Evolutionary conservation across 1,140 invertebrate species (phyloP).

Genomic region (Plectrocnemia conspersa): DNA sequence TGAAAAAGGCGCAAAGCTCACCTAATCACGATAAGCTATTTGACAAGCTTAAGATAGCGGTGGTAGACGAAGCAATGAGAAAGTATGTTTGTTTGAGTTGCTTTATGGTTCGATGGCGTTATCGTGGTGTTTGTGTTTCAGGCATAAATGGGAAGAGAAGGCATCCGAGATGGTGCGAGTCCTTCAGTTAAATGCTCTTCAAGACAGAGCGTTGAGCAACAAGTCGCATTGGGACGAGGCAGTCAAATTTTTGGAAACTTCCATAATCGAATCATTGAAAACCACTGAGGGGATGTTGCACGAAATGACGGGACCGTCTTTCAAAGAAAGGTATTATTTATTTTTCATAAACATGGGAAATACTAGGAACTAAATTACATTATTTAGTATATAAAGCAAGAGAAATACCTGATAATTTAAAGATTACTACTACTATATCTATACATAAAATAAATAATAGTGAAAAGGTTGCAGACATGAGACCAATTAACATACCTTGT

Average conservation of each 20-base stretch:
- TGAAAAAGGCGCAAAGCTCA: constrained; percentile 66
- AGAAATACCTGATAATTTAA: too few species aligned
- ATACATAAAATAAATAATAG: too few species aligned
- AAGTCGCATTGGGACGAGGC: constrained; percentile 93
- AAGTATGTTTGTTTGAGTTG: constrained; percentile 27
- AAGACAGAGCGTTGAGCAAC: constrained; percentile 87
- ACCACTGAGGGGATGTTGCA: constrained; percentile 64
- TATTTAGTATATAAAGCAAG: too few species aligned
- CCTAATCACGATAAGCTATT: constrained; percentile 85
- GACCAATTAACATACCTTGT: too few species aligned
- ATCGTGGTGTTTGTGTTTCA: constrained; percentile 32
- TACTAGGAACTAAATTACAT: background rate
- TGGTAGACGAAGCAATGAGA: constrained; percentile 79
- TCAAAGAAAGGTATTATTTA: constrained; percentile 43
- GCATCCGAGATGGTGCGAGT: constrained; percentile 74
- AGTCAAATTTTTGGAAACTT: constrained; percentile 82
- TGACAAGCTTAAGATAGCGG: constrained; percentile 82
- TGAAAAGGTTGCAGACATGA: too few species aligned
- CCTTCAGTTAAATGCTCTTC: constrained; percentile 91
- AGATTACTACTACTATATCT: too few species aligned
- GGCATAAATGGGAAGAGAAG: constrained; percentile 90
- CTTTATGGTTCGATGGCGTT: constrained; percentile 2
- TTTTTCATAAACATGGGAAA: background rate
- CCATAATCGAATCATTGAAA: constrained; percentile 72
- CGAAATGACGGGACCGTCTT: constrained; percentile 75